Percentiles rank a stretch among this genome's conserved stretches.
These are phyloP conservation scores for Drosophila demipolita DNA, from an alignment of 2,888 invertebrate species.

Conservation along the genomic window DNA sequence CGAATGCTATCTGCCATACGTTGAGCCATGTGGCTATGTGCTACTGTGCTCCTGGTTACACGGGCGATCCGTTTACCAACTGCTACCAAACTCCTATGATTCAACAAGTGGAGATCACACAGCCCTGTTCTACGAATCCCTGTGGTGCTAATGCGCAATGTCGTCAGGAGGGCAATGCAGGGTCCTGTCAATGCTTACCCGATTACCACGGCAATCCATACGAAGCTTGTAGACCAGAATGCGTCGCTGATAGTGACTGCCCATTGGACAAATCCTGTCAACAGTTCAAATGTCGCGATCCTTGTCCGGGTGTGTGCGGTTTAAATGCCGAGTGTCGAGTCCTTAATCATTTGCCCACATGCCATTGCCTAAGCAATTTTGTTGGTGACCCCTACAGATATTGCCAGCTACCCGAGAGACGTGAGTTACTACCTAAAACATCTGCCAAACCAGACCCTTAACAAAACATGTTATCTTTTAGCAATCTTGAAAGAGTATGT, in stretches of 20 bases:
- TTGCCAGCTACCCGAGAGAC: conserved; percentile 86
- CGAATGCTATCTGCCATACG: conserved; percentile 86
- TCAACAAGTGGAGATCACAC: conserved; percentile 76
- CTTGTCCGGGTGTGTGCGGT: conserved; percentile 92
- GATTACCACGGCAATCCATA: conserved; percentile 90
- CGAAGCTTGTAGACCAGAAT: conserved; percentile 91
- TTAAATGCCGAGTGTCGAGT: conserved; percentile 90
- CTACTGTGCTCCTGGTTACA: conserved; percentile 87
- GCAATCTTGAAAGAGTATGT: conserved; percentile 82
- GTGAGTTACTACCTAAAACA: conserved; percentile 86
- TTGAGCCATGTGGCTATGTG: conserved; percentile 87
- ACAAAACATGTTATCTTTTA: conserved; percentile 30
- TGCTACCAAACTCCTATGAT: conserved; percentile 83
- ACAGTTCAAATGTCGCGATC: conserved; percentile 91
- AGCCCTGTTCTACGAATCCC: conserved; percentile 88
- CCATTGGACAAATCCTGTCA: conserved; percentile 89
- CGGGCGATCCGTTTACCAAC: conserved; percentile 88
- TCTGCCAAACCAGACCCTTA: not conserved
- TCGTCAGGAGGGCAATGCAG: conserved; percentile 88
- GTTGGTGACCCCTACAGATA: conserved; percentile 92
- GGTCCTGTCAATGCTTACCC: conserved; percentile 89
- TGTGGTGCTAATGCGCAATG: conserved; percentile 90
- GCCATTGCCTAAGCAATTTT: conserved; percentile 89
- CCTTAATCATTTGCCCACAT: conserved; percentile 89
- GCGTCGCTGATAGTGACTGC: conserved; percentile 92